Conservation (phyloP, 2,113 vertebrate species). For the Ammospiza caudacuta region DNA sequence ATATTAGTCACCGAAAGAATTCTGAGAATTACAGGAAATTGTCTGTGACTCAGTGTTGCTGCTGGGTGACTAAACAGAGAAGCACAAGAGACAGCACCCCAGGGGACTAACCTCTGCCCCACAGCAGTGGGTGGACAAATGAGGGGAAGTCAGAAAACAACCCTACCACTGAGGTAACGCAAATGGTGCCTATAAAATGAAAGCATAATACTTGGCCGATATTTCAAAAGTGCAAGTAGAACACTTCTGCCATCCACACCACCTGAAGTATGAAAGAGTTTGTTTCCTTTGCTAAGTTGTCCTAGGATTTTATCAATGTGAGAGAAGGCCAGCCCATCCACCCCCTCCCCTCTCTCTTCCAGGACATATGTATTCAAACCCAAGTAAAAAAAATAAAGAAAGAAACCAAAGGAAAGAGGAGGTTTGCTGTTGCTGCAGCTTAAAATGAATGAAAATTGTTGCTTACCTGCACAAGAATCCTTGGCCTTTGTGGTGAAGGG, state of each 20-base stretch:
- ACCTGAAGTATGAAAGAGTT: background rate
- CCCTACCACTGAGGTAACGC: background rate
- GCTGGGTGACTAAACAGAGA: conserved; percentile 2
- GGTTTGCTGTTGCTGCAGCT: background rate
- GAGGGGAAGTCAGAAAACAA: background rate
- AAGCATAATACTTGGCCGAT: background rate
- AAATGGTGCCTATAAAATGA: background rate
- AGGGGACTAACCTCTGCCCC: background rate
- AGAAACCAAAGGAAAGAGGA: background rate
- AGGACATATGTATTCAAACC: background rate
- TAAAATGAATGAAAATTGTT: background rate
- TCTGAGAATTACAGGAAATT: background rate
- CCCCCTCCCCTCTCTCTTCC: background rate
- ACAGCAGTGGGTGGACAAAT: background rate
- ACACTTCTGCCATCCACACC: background rate
- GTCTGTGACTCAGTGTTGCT: background rate
- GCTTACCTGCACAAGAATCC: conserved; percentile 95
- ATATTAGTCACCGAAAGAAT: background rate
- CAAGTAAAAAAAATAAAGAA: background rate
- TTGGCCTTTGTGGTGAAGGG: conserved; percentile 95
- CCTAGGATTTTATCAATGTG: background rate
- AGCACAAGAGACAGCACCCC: background rate
- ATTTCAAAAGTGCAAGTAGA: background rate
- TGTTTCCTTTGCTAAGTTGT: background rate
- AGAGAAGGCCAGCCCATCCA: background rate